Evolutionary conservation across 2,113 vertebrate genomes (phyloP).

Genomic region (Limanda limanda): DNA sequence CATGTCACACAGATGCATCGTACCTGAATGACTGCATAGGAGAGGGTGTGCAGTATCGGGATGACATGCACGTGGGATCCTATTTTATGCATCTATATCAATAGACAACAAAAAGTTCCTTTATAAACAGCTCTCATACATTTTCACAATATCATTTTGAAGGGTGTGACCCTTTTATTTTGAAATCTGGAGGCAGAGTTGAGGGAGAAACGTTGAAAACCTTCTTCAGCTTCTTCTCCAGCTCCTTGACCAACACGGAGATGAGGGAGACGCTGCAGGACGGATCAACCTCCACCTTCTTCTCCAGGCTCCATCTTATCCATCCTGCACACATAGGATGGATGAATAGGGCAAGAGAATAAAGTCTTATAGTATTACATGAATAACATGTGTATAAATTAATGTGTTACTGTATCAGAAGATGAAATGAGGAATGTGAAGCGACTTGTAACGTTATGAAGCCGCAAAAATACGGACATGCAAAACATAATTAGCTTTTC

Average conservation of each 20-base stretch:
- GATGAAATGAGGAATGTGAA: too few relatives aligned
- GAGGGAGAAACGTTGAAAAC: too few relatives aligned
- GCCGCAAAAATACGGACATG: too few relatives aligned
- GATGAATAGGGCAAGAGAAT: too few relatives aligned
- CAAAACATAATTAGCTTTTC: too few relatives aligned
- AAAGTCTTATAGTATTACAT: background rate
- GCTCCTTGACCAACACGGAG: constrained; percentile 84
- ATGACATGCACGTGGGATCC: constrained; percentile 80
- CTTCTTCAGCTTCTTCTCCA: constrained; percentile 81
- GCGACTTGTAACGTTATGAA: too few relatives aligned
- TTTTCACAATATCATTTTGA: too few relatives aligned
- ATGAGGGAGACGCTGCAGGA: constrained; percentile 77
- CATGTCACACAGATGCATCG: constrained; percentile 35
- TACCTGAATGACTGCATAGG: constrained; percentile 88
- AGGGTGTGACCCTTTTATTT: too few relatives aligned
- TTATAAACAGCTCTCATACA: too few relatives aligned
- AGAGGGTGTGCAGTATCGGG: constrained; percentile 88
- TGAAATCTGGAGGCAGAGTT: background rate
- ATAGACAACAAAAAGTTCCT: too few relatives aligned
- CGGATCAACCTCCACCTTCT: constrained; percentile 85
- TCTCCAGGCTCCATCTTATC: constrained; percentile 89
- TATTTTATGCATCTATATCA: constrained; percentile 77
- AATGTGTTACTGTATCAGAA: background rate
- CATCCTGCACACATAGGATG: constrained; percentile 76
- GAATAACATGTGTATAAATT: too few relatives aligned